These are phyloP conservation scores for Calephelis perditalis DNA, from an alignment of 2,888 invertebrate genomes.

Conservation along the genomic window DNA sequence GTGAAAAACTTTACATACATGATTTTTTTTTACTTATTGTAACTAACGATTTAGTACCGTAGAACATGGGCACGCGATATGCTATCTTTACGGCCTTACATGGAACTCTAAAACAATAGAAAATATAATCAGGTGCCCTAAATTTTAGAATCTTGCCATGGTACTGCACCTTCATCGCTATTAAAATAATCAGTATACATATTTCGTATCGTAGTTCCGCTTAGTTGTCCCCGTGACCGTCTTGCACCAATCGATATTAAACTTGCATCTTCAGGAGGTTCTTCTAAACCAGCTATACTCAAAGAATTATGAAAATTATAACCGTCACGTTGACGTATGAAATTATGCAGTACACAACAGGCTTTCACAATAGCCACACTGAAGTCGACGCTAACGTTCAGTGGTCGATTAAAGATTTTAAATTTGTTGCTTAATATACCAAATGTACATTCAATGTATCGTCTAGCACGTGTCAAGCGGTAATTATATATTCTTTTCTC, in stretches of 20 bases:
- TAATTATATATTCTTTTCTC: no score
- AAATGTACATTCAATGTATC: not conserved
- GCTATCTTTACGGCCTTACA: no score
- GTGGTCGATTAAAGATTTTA: constrained; percentile 28
- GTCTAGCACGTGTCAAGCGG: no score
- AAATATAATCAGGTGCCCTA: constrained; percentile 10
- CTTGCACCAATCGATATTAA: not conserved
- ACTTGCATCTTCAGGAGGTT: constrained; percentile 3
- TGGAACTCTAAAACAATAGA: no score
- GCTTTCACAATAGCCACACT: constrained; percentile 16
- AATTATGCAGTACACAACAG: no score
- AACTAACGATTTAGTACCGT: no score
- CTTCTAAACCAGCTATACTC: constrained; percentile 15
- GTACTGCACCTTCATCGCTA: constrained; percentile 14
- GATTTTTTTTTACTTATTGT: no score
- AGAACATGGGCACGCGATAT: no score
- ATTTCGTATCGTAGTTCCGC: constrained; percentile 21
- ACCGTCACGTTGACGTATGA: no score
- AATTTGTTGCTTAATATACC: constrained; percentile 16
- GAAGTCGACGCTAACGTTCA: constrained; percentile 23
- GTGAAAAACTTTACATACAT: no score
- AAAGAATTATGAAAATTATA: no score
- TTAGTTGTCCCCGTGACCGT: constrained; percentile 2
- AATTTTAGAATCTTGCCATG: constrained; percentile 18
- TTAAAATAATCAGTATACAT: no score